These are phyloP conservation scores for Phortica variegata DNA, from an alignment of 1,140 invertebrate species.

Conservation along the genomic window DNA sequence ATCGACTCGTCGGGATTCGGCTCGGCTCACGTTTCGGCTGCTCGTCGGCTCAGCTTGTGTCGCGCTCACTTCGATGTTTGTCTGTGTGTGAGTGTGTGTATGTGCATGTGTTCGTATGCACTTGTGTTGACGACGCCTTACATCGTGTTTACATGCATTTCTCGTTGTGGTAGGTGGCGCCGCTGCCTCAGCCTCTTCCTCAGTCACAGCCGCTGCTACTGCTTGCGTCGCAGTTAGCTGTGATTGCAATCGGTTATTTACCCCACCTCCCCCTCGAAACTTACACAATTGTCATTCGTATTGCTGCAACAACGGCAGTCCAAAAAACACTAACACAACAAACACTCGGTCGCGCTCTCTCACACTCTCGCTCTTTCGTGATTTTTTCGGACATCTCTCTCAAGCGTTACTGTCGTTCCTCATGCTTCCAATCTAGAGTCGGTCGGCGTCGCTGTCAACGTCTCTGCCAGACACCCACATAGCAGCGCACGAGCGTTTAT, in stretches of 20 bases:
- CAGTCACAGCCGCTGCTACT: constrained; percentile 12
- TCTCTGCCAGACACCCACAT: constrained; percentile 19
- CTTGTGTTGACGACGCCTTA: too few species aligned
- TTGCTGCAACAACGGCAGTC: background rate
- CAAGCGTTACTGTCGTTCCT: too few species aligned
- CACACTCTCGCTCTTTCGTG: too few species aligned
- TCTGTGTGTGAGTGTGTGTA: constrained; percentile 15
- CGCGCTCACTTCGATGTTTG: background rate
- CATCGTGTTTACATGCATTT: background rate
- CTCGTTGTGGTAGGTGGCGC: constrained; percentile 3
- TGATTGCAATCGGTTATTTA: background rate
- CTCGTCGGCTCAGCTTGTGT: background rate
- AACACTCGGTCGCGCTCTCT: too few species aligned
- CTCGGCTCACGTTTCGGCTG: too few species aligned
- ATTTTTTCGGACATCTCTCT: too few species aligned
- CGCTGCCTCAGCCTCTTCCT: too few species aligned
- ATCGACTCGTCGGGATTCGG: too few species aligned
- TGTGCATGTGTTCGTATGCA: constrained; percentile 26
- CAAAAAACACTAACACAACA: constrained; percentile 7
- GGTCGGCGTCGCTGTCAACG: background rate
- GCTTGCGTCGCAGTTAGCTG: constrained; percentile 4
- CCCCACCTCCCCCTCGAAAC: too few species aligned
- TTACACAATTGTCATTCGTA: too few species aligned
- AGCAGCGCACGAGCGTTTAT: too few species aligned
- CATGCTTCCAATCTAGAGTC: too few species aligned